Evolutionary conservation across 2,113 vertebrate genomes (phyloP), one percentile per base, ranked within the genome.

Genomic region (Spermophilus dauricus): DNA sequence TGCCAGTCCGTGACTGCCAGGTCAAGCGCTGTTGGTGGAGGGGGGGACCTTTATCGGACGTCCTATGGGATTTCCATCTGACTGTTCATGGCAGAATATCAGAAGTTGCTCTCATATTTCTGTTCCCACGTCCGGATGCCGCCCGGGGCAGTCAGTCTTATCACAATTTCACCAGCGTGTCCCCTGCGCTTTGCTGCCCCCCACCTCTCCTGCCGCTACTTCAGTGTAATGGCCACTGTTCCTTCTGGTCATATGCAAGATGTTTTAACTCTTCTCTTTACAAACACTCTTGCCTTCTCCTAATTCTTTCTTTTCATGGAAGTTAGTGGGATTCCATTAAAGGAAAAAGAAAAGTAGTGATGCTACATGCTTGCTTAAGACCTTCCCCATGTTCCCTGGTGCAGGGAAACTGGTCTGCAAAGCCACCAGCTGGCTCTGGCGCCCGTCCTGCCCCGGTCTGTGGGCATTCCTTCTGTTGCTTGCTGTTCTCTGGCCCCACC

Each of bases 401-500:
- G 14, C 12, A 1, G 39, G 20, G 3, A 0, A 8, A 6, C 17
- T 0, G 39, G 10, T 32, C 8, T 61, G 1, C 24, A 28, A 14
- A 22, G 10, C 2, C 3, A 1, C 26, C 11, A 5, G 8, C 3
- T 28, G 6, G 13, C 26, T 7, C 13, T 0, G 4, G 16, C 5
- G 48, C 9, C 22, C 45, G 24, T 13, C 26, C 30, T 34, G 18
- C 10, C 56, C 10, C 8, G 3, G 1, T 14, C 28, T 32, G 14
- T 18, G 22, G 16, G 4, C 6, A 5, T 45, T 16, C 17, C 1
- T 5, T 10, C 18, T 6, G 16, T 9, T 6, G 11, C 42, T 51
- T 8, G 14, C 11, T 37, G 3, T 9, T 20, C 48, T 73, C 16
- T 12, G 8, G 7, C 17, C 14, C 30, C 42, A 4, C 5, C 48